Evolutionary conservation across 2,888 invertebrate species (phyloP).

Genomic region (Drosophila algonquin): DNA sequence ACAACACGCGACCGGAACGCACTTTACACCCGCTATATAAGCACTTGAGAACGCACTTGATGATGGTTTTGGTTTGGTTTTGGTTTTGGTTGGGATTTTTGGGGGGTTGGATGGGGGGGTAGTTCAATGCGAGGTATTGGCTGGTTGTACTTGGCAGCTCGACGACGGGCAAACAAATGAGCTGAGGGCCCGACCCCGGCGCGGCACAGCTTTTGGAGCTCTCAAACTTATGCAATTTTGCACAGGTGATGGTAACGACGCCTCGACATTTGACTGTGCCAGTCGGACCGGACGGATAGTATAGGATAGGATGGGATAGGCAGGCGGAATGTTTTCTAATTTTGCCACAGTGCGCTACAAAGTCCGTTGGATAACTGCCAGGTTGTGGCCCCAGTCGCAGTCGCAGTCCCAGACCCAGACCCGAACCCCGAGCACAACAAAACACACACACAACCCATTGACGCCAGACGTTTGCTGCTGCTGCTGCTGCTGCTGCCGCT

Average conservation of each 20-base stretch:
- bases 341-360: conserved; percentile 54
- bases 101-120: not conserved
- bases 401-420: not conserved
- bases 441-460: conserved; percentile 43
- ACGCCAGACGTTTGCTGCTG: conserved; percentile 37
- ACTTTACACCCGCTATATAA: conserved; percentile 45
- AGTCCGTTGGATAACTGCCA: conserved; percentile 73
- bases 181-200: conserved; percentile 41
- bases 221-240: conserved; percentile 70
- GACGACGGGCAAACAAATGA: conserved; percentile 70
- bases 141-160: conserved; percentile 26
- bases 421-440: conserved; percentile 17
- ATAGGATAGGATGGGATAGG: conserved; percentile 6
- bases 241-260: conserved; percentile 59
- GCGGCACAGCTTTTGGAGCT: conserved; percentile 39
- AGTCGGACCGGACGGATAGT: conserved; percentile 36
- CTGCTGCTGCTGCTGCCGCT: conserved; percentile 1
- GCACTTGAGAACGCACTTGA: conserved; percentile 49
- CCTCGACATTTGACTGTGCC: conserved; percentile 75
- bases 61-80: conserved; percentile 5
- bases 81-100: not conserved
- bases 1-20: conserved; percentile 76
- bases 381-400: conserved; percentile 50
- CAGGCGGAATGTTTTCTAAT: conserved; percentile 56
- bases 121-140: not conserved